Evolutionary conservation across 2,888 invertebrate genomes (phyloP).

Genomic region (Meganola albula): DNA sequence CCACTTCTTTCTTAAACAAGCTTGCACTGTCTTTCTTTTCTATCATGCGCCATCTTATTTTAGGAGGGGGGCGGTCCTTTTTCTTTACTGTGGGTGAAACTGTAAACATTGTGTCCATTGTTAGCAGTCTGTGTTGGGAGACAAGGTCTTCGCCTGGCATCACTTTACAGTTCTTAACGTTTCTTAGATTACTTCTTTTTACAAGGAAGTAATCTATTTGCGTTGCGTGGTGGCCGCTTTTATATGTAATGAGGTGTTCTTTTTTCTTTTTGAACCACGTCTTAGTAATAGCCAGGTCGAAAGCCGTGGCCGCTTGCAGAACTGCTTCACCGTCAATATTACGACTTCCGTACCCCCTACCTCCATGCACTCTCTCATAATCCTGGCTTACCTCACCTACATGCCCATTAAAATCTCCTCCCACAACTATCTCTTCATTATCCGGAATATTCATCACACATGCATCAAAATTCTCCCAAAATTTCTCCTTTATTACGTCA

Average conservation of each 20-base stretch:
- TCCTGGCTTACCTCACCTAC: neutral
- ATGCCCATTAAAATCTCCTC: neutral
- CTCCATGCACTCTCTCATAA: neutral
- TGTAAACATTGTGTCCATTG: neutral
- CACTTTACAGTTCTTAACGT: neutral
- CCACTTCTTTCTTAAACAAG: too few relatives aligned
- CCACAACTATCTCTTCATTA: neutral
- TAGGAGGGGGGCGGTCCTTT: neutral
- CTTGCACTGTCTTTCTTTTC: too few relatives aligned
- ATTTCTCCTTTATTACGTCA: neutral
- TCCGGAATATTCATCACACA: neutral
- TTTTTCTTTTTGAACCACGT: neutral
- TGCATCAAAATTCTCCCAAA: neutral
- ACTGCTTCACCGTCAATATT: neutral
- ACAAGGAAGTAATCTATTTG: neutral
- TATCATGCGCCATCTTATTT: too few relatives aligned
- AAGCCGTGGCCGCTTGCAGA: neutral
- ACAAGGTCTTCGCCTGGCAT: constrained; percentile 2
- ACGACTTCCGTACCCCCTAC: neutral
- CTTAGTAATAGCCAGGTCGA: neutral
- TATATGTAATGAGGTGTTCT: neutral
- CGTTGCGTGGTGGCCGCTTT: neutral
- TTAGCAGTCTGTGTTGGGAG: neutral
- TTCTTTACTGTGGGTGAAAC: neutral
- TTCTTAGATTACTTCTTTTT: neutral